phyloP scores from a whole-genome alignment of 2,888 invertebrate species.

The Drosophila colorata region DNA sequence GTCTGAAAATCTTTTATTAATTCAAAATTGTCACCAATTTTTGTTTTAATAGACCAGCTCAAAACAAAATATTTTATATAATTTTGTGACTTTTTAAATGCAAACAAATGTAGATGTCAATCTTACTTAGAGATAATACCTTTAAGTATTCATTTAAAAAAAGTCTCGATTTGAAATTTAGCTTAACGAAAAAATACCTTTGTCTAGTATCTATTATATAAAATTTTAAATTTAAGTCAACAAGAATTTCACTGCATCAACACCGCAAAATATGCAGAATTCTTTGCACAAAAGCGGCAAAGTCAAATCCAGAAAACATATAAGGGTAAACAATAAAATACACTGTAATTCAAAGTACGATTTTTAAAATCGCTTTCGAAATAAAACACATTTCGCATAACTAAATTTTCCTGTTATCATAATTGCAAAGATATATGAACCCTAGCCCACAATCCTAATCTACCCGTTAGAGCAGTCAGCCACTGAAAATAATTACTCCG shows the following conservation, averaged over 20 bases:
- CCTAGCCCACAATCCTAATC: neutral
- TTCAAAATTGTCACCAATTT: no score
- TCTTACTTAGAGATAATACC: no score
- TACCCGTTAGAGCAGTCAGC: slow-evolving; percentile 1
- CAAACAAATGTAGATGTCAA: no score
- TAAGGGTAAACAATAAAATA: neutral
- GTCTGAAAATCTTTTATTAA: no score
- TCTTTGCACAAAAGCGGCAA: slow-evolving; percentile 20
- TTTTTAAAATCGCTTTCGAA: no score
- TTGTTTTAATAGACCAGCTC: no score
- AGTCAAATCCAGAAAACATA: neutral
- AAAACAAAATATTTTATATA: no score
- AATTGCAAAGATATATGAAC: neutral
- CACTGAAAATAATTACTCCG: slow-evolving; percentile 44
- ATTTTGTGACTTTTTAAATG: no score
- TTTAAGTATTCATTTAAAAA: no score
- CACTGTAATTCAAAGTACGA: slow-evolving; percentile 3
- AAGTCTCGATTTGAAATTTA: neutral
- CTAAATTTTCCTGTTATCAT: no score
- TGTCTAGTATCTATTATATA: neutral
- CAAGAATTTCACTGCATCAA: slow-evolving; percentile 18
- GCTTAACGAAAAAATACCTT: neutral
- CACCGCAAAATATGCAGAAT: slow-evolving; percentile 7
- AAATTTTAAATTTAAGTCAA: slow-evolving; percentile 9
- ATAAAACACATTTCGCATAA: no score